Conservation (phyloP, 1,140 invertebrate genomes). For the Daktulosphaira vitifoliae region DNA sequence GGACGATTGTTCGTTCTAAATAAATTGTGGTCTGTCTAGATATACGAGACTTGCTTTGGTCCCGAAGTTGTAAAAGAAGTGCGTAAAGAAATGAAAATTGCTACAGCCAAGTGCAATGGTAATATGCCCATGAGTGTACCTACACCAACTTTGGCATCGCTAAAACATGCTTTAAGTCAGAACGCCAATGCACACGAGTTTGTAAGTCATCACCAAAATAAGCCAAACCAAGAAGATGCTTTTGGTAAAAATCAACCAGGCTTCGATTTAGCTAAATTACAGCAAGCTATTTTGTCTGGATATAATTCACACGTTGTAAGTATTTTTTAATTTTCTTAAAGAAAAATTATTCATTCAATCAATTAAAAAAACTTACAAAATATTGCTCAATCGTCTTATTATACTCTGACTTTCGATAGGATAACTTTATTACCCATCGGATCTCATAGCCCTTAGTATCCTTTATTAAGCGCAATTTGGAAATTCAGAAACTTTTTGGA, state of each 20-base stretch:
- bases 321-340: too few species aligned
- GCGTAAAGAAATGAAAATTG: conserved; percentile 55
- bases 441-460: too few species aligned
- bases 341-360: too few species aligned
- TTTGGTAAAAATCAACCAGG: conserved; percentile 35
- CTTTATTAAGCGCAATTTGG: too few species aligned
- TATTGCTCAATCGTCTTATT: too few species aligned
- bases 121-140: conserved; percentile 40
- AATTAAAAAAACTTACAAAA: too few species aligned
- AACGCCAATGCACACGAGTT: neutral
- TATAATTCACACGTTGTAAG: conserved; percentile 37
- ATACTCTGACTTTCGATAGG: too few species aligned
- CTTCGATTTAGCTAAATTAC: conserved; percentile 46
- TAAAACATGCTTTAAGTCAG: neutral
- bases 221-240: neutral
- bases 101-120: conserved; percentile 52
- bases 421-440: too few species aligned
- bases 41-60: conserved; percentile 59
- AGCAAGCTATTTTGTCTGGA: conserved; percentile 46
- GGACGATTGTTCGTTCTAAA: too few species aligned
- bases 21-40: too few species aligned
- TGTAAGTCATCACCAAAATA: conserved; percentile 22
- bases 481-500: too few species aligned
- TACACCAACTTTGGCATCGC: conserved; percentile 35
- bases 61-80: conserved; percentile 55